A percentile compares a stretch with the other conserved stretches of the same genome.
Conservation (phyloP, 2,113 vertebrate genomes). For the Morone saxatilis region DNA sequence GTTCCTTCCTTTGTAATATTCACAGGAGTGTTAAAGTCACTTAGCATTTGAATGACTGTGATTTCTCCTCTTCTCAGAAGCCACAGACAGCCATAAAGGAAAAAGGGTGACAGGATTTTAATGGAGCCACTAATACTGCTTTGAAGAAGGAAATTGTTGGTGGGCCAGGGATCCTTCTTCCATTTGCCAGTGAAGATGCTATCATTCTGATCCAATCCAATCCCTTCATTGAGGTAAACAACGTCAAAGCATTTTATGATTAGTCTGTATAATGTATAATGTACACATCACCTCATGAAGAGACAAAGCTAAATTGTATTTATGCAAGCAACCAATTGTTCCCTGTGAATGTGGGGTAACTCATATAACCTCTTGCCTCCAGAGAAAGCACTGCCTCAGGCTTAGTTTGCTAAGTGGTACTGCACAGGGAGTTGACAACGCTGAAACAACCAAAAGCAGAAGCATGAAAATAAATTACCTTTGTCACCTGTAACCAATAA, state of each 20-base stretch:
- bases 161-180: conserved; percentile 67
- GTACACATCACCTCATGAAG: conserved; percentile 21
- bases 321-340: conserved; percentile 64
- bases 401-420: conserved; percentile 62
- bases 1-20: conserved; percentile 76
- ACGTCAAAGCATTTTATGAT: conserved; percentile 60
- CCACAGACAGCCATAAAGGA: conserved; percentile 67
- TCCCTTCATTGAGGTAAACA: conserved; percentile 71
- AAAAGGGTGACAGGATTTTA: conserved; percentile 81
- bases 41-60: conserved; percentile 84
- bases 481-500: conserved; percentile 32
- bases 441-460: conserved; percentile 43
- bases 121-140: conserved; percentile 83
- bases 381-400: conserved; percentile 58
- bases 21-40: conserved; percentile 78
- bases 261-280: conserved; percentile 43
- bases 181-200: conserved; percentile 60
- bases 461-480: conserved; percentile 32
- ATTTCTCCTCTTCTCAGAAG: conserved; percentile 73
- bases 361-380: conserved; percentile 62
- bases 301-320: conserved; percentile 59
- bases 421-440: conserved; percentile 35
- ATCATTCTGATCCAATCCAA: conserved; percentile 64
- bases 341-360: conserved; percentile 41
- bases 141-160: conserved; percentile 77